phyloP scores from a whole-genome alignment of 2,888 invertebrate genomes.

The Trichogramma evanescens region DNA sequence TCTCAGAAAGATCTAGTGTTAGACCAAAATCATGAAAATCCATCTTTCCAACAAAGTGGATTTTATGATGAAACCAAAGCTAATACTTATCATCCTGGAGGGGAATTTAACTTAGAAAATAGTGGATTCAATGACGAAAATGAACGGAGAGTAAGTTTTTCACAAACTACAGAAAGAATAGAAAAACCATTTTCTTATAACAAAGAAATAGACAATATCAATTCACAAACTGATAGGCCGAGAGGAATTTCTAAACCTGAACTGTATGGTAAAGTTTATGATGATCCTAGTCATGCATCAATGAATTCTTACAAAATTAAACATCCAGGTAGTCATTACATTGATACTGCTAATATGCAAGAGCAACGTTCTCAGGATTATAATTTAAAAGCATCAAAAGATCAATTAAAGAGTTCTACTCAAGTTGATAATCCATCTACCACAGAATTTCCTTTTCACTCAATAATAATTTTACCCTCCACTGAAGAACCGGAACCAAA shows the following conservation, averaged over 20 bases:
- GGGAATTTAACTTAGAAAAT: not conserved
- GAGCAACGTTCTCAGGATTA: constrained; percentile 22
- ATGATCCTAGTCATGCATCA: constrained; percentile 1
- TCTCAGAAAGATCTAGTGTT: constrained; percentile 9
- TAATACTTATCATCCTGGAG: too few relatives aligned
- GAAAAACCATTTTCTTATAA: not conserved
- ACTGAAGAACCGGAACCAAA: constrained; percentile 6
- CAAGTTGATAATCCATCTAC: not conserved
- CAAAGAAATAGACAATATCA: not conserved
- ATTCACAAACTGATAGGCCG: not conserved
- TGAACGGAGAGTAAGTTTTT: not conserved
- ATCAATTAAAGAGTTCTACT: not conserved
- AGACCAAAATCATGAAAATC: too few relatives aligned
- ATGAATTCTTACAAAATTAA: not conserved
- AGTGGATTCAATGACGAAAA: constrained; percentile 6
- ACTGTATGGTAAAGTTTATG: not conserved
- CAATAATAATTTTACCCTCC: constrained; percentile 1
- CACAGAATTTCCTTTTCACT: not conserved
- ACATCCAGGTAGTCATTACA: constrained; percentile 23
- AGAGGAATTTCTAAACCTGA: not conserved
- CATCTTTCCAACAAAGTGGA: too few relatives aligned
- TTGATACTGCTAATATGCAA: constrained; percentile 30
- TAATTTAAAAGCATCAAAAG: not conserved
- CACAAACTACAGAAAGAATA: not conserved
- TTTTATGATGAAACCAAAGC: too few relatives aligned